These are phyloP conservation scores for Anolis apletophallus DNA, from an alignment of 2,797 vertebrate genomes.

Conservation along the genomic window DNA sequence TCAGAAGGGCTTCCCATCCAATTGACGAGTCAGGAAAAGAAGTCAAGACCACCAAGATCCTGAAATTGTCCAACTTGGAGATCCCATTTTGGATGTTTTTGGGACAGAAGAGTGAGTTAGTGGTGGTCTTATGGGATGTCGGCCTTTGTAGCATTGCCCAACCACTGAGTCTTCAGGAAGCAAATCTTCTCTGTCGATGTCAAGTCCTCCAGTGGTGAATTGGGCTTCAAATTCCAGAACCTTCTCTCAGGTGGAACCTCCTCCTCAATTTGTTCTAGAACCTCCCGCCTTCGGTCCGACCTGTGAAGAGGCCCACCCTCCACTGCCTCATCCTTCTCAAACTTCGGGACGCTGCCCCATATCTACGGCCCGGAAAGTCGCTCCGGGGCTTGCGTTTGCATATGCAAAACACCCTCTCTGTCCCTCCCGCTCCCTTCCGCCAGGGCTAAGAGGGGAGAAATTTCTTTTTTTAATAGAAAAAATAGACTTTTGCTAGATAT, in stretches of 20 bases:
- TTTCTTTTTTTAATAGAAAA: too few species aligned
- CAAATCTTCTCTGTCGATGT: not conserved
- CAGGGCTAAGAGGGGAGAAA: not conserved
- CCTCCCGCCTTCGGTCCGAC: not conserved
- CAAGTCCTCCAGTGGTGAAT: not conserved
- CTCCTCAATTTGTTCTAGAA: not conserved
- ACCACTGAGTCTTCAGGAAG: not conserved
- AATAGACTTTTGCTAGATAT: not conserved
- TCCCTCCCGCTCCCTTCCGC: not conserved
- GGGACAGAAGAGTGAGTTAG: not conserved
- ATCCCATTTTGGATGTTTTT: not conserved
- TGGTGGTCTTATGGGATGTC: too few species aligned
- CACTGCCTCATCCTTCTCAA: not conserved
- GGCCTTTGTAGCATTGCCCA: too few species aligned
- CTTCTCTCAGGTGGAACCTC: not conserved
- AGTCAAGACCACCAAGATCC: not conserved
- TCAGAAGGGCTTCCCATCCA: not conserved
- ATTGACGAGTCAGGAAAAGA: not conserved
- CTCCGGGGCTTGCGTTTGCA: not conserved
- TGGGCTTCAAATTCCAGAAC: not conserved
- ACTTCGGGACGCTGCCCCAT: not conserved
- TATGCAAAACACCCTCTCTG: slow-evolving; percentile 10
- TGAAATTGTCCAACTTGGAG: not conserved
- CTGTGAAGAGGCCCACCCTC: not conserved
- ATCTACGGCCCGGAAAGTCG: not conserved